Percentiles rank a stretch among this genome's conserved stretches.
These are phyloP conservation scores for Electrona antarctica DNA, from an alignment of 2,113 vertebrate genomes.

Conservation along the genomic window DNA sequence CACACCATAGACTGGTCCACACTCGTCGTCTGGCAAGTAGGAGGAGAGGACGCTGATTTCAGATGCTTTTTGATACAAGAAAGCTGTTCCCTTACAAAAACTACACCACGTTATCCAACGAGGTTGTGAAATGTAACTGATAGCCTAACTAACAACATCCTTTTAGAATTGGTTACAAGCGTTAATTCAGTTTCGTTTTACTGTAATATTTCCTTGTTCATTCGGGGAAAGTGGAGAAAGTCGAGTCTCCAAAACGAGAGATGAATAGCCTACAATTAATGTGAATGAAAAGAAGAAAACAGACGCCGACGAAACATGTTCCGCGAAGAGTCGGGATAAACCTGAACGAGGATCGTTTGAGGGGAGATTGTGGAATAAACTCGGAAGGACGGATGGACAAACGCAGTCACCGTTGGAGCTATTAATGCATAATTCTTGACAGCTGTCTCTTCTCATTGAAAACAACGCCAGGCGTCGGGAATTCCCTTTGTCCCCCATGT, in stretches of 20 bases:
- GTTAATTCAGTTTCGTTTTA: background rate
- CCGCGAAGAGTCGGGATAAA: conserved; percentile 7
- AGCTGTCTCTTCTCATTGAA: conserved; percentile 10
- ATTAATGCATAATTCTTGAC: background rate
- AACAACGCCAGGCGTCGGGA: conserved; percentile 40
- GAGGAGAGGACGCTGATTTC: conserved; percentile 39
- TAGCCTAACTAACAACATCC: background rate
- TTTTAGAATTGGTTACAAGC: background rate
- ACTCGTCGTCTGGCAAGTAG: conserved; percentile 7
- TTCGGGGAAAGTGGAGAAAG: conserved; percentile 32
- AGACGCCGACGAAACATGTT: background rate
- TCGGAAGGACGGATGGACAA: background rate
- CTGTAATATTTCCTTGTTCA: background rate
- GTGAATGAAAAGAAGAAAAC: conserved; percentile 1
- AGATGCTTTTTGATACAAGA: conserved; percentile 22
- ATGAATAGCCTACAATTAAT: conserved; percentile 9
- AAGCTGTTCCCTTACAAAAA: conserved; percentile 6
- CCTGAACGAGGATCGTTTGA: background rate
- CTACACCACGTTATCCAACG: too few relatives aligned
- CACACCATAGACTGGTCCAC: too few relatives aligned
- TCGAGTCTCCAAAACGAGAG: too few relatives aligned
- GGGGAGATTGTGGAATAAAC: conserved; percentile 9
- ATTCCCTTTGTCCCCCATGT: conserved; percentile 75
- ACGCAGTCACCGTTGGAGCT: conserved; percentile 35
- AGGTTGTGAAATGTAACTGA: background rate